Evolutionary conservation across 2,888 invertebrate genomes (phyloP), one percentile per base, ranked within the genome.

Genomic region (Aleiodes alternator): DNA sequence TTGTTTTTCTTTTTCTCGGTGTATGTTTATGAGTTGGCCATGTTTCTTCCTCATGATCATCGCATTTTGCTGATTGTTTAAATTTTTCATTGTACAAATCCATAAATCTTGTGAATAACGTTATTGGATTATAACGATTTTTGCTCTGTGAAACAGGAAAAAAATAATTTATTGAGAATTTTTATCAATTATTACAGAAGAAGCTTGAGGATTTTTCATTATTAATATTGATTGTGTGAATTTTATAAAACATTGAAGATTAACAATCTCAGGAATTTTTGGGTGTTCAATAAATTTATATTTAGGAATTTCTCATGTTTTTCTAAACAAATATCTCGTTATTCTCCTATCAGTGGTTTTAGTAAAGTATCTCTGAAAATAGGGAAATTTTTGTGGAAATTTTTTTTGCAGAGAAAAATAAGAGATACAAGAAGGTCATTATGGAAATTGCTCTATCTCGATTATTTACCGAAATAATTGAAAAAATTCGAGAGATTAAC

Each of bases 61-160:
- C 23, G 48, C 43, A 64, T 16, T 11, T 9, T 2, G 64, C 43
- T 3, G 48, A 48, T 48, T 43, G 4, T 12, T 64, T 64, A 5
- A 64, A 64, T 64, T 64, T 64, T 16, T 14, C 64, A 11, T 64
- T 64, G 48, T 64, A 64, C 11, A 64, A 23, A 3, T 64, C 64
- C 64, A 64, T 64, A 43, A 64, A 16, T 48, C 64, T 43, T 4
- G 14, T 50, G 50, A 75, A 71, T 12, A 75, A 43, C 7, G 43
- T 55, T 34, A 71, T 43, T 16, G 75, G 75, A 71, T 71, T 75
- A 34, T 64, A 75, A 1, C 48, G 70, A 8, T 64, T 70, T 14
- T 59, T 59, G n/a, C 55, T 75, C 75, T 75, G 16, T 14, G 29
- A 9, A 43, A 23, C 23, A n/a, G 9, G 9, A 23, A 34, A 48